phyloP scores from a whole-genome alignment of 2,888 invertebrate genomes.

The Sisyra nigra region DNA sequence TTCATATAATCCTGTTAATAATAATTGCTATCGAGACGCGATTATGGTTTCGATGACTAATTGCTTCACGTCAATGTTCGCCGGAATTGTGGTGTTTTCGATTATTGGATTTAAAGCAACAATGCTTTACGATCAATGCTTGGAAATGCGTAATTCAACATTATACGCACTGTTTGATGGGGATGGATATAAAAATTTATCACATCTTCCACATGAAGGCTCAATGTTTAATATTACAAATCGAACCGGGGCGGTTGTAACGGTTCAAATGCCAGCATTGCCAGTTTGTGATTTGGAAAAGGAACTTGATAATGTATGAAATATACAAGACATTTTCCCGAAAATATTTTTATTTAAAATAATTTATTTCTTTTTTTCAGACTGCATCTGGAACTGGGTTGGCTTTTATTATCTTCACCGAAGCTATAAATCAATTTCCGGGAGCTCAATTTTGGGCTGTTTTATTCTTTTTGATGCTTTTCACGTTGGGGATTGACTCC shows the following conservation, averaged over 20 bases:
- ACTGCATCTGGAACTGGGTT: slow-evolving; percentile 92
- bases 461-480: slow-evolving; percentile 91
- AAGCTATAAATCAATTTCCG: slow-evolving; percentile 95
- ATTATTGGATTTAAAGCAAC: slow-evolving; percentile 88
- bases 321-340: background rate
- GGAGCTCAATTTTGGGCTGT: slow-evolving; percentile 93
- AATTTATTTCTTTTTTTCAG: slow-evolving; percentile 34
- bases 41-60: slow-evolving; percentile 85
- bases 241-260: slow-evolving; percentile 33
- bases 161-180: slow-evolving; percentile 39
- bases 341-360: background rate
- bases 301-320: slow-evolving; percentile 74
- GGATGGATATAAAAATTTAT: slow-evolving; percentile 23
- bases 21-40: slow-evolving; percentile 90
- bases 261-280: slow-evolving; percentile 44
- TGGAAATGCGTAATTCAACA: slow-evolving; percentile 43
- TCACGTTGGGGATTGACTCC: slow-evolving; percentile 90
- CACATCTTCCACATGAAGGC: slow-evolving; percentile 39
- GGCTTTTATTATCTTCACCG: slow-evolving; percentile 94
- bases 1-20: slow-evolving; percentile 92
- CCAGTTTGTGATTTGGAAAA: slow-evolving; percentile 70
- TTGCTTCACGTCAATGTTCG: slow-evolving; percentile 91
- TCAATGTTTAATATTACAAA: slow-evolving; percentile 33
- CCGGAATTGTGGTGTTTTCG: slow-evolving; percentile 90
- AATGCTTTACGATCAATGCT: slow-evolving; percentile 63